Evolutionary conservation across 2,888 invertebrate genomes (phyloP).

Genomic region (Eupithecia tripunctaria): DNA sequence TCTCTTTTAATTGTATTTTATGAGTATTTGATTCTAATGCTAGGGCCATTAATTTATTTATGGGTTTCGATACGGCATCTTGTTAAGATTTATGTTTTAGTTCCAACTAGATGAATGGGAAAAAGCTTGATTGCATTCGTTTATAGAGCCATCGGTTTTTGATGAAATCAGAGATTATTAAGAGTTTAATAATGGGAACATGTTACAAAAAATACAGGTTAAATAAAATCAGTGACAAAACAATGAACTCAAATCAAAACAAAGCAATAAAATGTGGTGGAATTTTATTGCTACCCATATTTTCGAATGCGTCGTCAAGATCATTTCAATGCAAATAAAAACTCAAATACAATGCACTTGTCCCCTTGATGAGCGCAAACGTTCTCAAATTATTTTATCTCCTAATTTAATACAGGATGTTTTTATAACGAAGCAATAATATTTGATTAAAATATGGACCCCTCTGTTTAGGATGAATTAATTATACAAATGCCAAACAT

Average conservation of each 20-base stretch:
- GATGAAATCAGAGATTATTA: not conserved
- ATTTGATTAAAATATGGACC: slow-evolving; percentile 76
- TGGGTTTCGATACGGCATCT: slow-evolving; percentile 82
- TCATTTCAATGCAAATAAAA: slow-evolving; percentile 48
- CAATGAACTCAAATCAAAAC: slow-evolving; percentile 13
- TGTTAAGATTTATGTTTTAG: slow-evolving; percentile 78
- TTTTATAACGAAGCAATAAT: slow-evolving; percentile 68
- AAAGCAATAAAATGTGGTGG: slow-evolving; percentile 18
- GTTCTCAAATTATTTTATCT: slow-evolving; percentile 60
- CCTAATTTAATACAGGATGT: slow-evolving; percentile 45
- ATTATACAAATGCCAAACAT: slow-evolving; percentile 73
- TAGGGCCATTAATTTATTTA: slow-evolving; percentile 82
- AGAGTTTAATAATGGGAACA: not conserved
- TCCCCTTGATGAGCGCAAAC: slow-evolving; percentile 60
- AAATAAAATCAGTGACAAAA: not conserved
- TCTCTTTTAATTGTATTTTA: slow-evolving; percentile 85
- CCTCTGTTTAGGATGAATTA: slow-evolving; percentile 70
- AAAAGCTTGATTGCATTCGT: slow-evolving; percentile 61
- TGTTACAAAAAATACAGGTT: not conserved
- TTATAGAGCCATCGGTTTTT: slow-evolving; percentile 41
- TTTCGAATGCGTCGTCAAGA: slow-evolving; percentile 16
- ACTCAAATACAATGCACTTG: slow-evolving; percentile 48
- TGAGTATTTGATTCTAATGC: slow-evolving; percentile 85
- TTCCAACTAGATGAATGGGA: slow-evolving; percentile 67
- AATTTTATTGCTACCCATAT: slow-evolving; percentile 8